A percentile compares a stretch with the other conserved stretches of the same genome.
phyloP scores from a whole-genome alignment of 2,113 vertebrate species.

The Phrynosoma blainvillii region DNA sequence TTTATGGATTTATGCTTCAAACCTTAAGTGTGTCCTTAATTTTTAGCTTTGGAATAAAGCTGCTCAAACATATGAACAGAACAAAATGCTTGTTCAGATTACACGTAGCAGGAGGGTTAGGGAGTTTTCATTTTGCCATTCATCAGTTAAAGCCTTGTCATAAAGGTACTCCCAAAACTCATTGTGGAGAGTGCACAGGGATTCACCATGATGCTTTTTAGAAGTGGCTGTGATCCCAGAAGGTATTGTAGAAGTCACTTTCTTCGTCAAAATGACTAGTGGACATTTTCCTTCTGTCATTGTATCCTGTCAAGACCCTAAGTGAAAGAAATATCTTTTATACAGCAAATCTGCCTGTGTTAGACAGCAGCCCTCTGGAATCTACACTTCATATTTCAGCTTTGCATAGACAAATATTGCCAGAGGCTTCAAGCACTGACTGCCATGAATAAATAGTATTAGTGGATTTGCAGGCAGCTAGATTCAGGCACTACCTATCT shows the following conservation, averaged over 20 bases:
- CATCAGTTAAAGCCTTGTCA: background rate
- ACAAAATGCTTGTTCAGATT: background rate
- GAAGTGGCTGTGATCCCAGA: background rate
- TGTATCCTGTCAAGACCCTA: background rate
- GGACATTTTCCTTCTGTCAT: background rate
- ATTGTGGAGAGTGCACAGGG: background rate
- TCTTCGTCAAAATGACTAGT: background rate
- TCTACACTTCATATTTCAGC: background rate
- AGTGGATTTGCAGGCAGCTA: background rate
- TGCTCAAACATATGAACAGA: constrained; percentile 8
- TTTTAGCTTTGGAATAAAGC: background rate
- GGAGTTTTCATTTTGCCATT: background rate
- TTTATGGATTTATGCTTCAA: background rate
- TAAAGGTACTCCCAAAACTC: background rate
- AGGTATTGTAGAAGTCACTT: background rate
- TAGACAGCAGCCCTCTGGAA: background rate
- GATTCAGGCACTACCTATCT: background rate
- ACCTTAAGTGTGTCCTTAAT: constrained; percentile 8
- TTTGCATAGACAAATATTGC: background rate
- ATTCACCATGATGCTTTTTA: background rate
- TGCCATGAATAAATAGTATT: too few relatives aligned
- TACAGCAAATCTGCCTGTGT: too few relatives aligned
- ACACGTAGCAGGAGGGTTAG: background rate
- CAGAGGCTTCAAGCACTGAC: background rate
- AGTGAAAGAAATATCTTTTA: background rate